These are phyloP conservation scores for Aurelia aurita complex sp. Pacific DNA, from an alignment of 30 jellyfish, hydroid and myxozoan species.

Conservation along the genomic window DNA sequence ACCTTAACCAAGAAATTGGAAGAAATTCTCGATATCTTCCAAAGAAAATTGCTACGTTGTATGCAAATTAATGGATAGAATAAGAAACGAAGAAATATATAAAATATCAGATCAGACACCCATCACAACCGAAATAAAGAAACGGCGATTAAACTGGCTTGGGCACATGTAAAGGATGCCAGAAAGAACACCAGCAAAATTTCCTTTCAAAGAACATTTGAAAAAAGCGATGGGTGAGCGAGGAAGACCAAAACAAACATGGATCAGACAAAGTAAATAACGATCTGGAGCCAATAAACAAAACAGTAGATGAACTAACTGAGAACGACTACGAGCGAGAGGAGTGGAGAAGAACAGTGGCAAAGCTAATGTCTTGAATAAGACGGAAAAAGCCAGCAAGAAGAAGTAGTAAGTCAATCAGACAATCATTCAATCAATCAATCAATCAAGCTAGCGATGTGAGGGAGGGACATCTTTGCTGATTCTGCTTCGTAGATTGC, in stretches of 20 bases:
- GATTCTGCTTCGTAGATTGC: too few relatives aligned
- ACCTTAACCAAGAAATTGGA: constrained; percentile 9
- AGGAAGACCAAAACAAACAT: too few relatives aligned
- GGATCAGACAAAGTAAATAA: too few relatives aligned
- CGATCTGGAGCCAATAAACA: too few relatives aligned
- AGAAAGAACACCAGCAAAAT: constrained; percentile 4
- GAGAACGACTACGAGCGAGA: too few relatives aligned
- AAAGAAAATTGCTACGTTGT: neutral
- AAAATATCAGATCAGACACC: neutral
- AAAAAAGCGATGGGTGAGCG: neutral
- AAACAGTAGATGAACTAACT: too few relatives aligned
- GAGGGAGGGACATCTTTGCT: too few relatives aligned
- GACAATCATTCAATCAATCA: too few relatives aligned
- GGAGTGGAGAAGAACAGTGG: too few relatives aligned
- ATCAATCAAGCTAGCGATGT: too few relatives aligned
- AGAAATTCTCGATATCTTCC: neutral
- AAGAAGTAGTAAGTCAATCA: too few relatives aligned
- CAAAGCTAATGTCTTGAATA: too few relatives aligned
- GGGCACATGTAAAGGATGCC: constrained; percentile 13
- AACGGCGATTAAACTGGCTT: neutral
- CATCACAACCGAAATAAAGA: neutral
- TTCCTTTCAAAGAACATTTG: constrained; percentile 1
- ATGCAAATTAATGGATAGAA: neutral
- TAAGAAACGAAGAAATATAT: neutral
- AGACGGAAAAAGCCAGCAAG: neutral